A percentile compares a stretch with the other conserved stretches of the same genome.
Conservation (phyloP, 92 coral and sea anemone genomes). For the Heteractis magnifica region DNA sequence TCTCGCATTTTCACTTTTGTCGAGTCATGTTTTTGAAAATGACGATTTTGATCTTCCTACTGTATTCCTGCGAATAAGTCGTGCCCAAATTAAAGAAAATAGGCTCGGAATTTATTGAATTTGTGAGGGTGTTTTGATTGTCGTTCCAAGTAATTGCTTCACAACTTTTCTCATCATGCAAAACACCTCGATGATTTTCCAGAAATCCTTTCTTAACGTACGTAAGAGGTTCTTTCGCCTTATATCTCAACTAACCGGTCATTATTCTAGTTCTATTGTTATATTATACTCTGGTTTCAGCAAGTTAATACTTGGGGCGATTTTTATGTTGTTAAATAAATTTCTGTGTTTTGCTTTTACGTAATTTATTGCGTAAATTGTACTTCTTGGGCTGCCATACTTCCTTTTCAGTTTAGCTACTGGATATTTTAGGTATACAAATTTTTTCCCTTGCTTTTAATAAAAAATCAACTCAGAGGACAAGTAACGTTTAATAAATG, state of each 20-base stretch:
- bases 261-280: not conserved
- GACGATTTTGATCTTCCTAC: not conserved
- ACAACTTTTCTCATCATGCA: not conserved
- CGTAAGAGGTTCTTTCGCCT: not conserved
- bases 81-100: not conserved
- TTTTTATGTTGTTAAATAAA: not conserved
- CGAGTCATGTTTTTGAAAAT: not conserved
- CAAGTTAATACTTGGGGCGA: not conserved
- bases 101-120: not conserved
- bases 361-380: not conserved
- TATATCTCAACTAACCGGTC: not conserved
- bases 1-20: slow-evolving; percentile 7
- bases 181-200: not conserved
- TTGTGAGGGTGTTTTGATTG: not conserved
- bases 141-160: slow-evolving; percentile 41
- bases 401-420: not conserved
- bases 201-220: not conserved
- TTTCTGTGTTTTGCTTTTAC: not conserved
- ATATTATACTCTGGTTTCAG: not conserved
- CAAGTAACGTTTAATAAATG: no score
- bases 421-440: not conserved
- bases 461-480: not conserved
- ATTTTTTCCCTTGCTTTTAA: not conserved
- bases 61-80: not conserved
- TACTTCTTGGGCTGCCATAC: not conserved